Percentiles rank a stretch among this genome's conserved stretches.
These are phyloP conservation scores for Myotis brandtii DNA, from an alignment of 2,113 vertebrate species.

Conservation along the genomic window DNA sequence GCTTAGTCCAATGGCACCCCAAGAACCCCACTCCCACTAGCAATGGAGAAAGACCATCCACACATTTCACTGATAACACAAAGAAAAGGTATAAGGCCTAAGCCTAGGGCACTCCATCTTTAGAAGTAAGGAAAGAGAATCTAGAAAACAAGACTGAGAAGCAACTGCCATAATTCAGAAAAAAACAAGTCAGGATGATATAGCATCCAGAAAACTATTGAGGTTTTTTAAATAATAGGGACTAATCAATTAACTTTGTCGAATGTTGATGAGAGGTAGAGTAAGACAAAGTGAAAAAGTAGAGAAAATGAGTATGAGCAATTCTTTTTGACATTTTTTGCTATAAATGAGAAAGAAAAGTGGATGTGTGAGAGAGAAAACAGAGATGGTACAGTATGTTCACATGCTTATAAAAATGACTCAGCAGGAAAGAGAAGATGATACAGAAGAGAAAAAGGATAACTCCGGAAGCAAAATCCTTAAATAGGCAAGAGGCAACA, in stretches of 20 bases:
- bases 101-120: neutral
- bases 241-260: neutral
- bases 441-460: neutral
- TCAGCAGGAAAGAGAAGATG: neutral
- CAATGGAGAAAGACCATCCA: no score
- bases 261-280: neutral
- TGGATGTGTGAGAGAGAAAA: neutral
- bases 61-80: neutral
- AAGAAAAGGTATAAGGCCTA: neutral
- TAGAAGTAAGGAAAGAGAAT: neutral
- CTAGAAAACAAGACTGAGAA: neutral
- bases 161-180: neutral
- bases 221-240: neutral
- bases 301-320: neutral
- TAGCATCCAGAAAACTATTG: neutral
- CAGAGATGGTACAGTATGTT: neutral
- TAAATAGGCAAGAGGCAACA: neutral
- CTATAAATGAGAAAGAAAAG: neutral
- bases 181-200: neutral
- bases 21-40: no score
- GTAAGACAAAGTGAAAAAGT: neutral
- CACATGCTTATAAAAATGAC: neutral
- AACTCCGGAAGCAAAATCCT: neutral
- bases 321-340: neutral
- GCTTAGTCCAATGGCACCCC: no score